Evolutionary conservation across 1,140 invertebrate genomes (phyloP), one percentile per base, ranked within the genome.

Genomic region (Glossosoma conforme): DNA sequence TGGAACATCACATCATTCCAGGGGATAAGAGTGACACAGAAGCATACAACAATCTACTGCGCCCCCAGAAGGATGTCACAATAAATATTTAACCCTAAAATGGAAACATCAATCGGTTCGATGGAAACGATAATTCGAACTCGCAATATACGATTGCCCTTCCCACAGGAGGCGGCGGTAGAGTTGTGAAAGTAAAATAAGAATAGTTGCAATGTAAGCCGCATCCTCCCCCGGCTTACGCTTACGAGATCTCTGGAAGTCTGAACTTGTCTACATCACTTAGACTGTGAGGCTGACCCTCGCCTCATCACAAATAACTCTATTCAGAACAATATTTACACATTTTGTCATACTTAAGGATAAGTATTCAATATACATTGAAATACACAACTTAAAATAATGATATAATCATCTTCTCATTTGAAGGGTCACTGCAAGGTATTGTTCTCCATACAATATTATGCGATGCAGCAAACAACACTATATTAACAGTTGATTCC

Each of bases 211-310:
- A n/a, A n/a, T n/a, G n/a, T n/a, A n/a, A n/a, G n/a, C n/a, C n/a
- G n/a, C n/a, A n/a, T n/a, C n/a, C n/a, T n/a, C n/a, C n/a, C n/a
- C n/a, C n/a, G n/a, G n/a, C n/a, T n/a, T n/a, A n/a, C n/a, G n/a
- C 19, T 51, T 51, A 58, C 51, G 56, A 58, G 56, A 58, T 58
- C 56, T 58, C 56, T 58, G 56, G 56, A 58, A 58, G 56, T 57
- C 38, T 52, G 54, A 51, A 45, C 43, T 44, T 48, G 37, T 37
- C 30, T 32, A 22, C 19, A 54, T 36, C 43, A 43, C 30, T 52
- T 52, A n/a, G 32, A 20, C 49, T 54, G 37, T 20, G 20, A 32
- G 21, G 41, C 36, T 46, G 44, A 53, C 44, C 46, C 40, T 44
- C 20, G 44, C 37, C 47, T 28, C 28, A 50, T 56, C 53, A 51